phyloP scores from a whole-genome alignment of 2,797 vertebrate species.

The Anabacerthia variegaticeps region DNA sequence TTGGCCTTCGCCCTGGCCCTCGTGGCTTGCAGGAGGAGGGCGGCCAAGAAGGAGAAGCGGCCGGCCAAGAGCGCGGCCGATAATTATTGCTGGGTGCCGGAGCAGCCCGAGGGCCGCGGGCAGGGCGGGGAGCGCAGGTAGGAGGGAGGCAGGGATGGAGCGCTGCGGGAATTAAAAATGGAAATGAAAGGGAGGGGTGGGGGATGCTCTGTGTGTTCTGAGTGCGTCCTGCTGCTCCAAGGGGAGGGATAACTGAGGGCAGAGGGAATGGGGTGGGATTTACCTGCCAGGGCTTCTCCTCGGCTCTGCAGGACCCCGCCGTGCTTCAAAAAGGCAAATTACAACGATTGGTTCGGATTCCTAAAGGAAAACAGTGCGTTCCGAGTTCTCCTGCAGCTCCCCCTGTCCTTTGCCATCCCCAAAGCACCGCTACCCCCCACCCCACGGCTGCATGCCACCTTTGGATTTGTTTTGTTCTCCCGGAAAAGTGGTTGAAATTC shows the following conservation, averaged over 20 bases:
- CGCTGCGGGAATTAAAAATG: not conserved
- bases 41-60: constrained; percentile 38
- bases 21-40: constrained; percentile 53
- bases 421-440: not conserved
- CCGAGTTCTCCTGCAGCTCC: not conserved
- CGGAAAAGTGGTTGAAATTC: not conserved
- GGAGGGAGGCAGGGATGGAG: not conserved
- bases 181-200: accelerated
- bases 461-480: not conserved
- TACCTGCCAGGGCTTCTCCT: not conserved
- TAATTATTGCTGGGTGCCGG: constrained; percentile 74
- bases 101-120: constrained; percentile 42
- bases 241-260: not conserved
- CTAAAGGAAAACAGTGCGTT: not conserved
- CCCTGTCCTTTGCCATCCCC: not conserved
- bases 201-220: not conserved
- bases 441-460: not conserved
- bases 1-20: constrained; percentile 60
- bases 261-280: not conserved
- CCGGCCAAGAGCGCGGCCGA: constrained; percentile 49
- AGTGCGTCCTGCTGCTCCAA: accelerated
- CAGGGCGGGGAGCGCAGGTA: constrained; percentile 70
- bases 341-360: not conserved
- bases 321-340: not conserved
- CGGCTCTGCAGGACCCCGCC: not conserved